These are phyloP conservation scores for Monoplex corrugatus DNA, from an alignment of 2,888 invertebrate species.

Conservation along the genomic window DNA sequence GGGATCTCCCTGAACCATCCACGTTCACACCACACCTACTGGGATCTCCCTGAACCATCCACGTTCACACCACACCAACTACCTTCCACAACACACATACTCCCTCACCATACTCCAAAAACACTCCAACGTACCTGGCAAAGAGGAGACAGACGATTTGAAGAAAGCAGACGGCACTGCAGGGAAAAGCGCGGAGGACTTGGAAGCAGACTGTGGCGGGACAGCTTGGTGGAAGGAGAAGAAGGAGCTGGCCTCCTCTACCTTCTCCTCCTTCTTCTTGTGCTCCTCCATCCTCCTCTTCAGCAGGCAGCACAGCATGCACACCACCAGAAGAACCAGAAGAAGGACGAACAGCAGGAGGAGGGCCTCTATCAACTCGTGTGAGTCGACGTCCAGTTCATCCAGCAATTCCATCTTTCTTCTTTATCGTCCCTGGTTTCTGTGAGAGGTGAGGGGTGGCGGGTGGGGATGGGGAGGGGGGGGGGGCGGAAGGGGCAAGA, in stretches of 20 bases:
- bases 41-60: neutral
- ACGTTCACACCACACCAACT: neutral
- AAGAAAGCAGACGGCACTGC: neutral
- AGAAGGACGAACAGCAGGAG: neutral
- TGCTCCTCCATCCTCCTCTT: neutral
- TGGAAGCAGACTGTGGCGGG: neutral
- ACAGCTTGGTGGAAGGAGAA: neutral
- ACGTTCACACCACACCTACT: no score
- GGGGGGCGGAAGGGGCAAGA: no score
- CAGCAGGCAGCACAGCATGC: neutral
- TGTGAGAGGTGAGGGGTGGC: no score
- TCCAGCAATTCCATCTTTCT: slow-evolving; percentile 29
- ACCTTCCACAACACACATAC: neutral
- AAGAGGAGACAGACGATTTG: neutral
- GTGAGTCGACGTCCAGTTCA: neutral
- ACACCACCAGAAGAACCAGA: neutral
- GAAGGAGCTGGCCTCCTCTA: neutral
- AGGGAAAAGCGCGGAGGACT: neutral
- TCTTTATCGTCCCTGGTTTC: no score
- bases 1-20: no score
- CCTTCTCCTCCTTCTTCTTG: slow-evolving; percentile 18
- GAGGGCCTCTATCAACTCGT: neutral
- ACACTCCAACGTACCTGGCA: neutral
- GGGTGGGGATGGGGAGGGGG: no score
- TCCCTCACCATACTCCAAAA: neutral